These are phyloP conservation scores for Malachius bipustulatus DNA, from an alignment of 2,888 invertebrate species.

Conservation along the genomic window DNA sequence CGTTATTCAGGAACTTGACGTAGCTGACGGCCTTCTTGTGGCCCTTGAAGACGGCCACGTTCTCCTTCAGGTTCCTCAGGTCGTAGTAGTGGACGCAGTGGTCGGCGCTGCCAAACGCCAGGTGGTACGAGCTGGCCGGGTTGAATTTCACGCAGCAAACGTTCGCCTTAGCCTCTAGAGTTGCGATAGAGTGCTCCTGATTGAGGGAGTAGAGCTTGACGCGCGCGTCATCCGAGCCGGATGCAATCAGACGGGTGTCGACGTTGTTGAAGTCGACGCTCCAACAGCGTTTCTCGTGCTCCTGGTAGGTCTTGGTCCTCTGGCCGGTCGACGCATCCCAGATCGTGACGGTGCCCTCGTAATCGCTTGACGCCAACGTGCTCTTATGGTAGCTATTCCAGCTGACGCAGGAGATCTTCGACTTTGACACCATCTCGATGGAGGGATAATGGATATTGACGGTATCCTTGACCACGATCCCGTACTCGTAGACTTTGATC, in stretches of 20 bases:
- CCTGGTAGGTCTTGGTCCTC: conserved; percentile 63
- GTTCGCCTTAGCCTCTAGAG: conserved; percentile 85
- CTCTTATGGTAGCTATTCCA: conserved; percentile 88
- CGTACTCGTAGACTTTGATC: conserved; percentile 88
- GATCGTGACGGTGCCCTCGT: conserved; percentile 85
- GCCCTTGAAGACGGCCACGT: conserved; percentile 73
- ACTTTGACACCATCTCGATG: conserved; percentile 80
- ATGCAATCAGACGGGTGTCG: conserved; percentile 80
- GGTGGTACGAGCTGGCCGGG: conserved; percentile 70
- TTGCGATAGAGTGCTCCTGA: conserved; percentile 73
- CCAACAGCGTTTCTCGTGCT: conserved; percentile 94
- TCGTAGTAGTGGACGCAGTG: conserved; percentile 96
- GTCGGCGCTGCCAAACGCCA: conserved; percentile 94
- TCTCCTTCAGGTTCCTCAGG: conserved; percentile 68
- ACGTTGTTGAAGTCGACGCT: conserved; percentile 89
- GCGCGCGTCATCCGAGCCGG: conserved; percentile 84
- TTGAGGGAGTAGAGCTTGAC: conserved; percentile 91
- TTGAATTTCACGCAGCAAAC: conserved; percentile 92
- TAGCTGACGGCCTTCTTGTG: conserved; percentile 92
- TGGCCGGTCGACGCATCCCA: conserved; percentile 82
- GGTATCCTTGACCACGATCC: conserved; percentile 68
- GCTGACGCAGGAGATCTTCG: conserved; percentile 88
- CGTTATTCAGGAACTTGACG: conserved; percentile 76
- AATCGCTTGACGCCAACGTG: conserved; percentile 83
- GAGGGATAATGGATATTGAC: conserved; percentile 89